These are phyloP conservation scores for Trichogramma evanescens DNA, from an alignment of 2,888 invertebrate genomes.

Conservation along the genomic window DNA sequence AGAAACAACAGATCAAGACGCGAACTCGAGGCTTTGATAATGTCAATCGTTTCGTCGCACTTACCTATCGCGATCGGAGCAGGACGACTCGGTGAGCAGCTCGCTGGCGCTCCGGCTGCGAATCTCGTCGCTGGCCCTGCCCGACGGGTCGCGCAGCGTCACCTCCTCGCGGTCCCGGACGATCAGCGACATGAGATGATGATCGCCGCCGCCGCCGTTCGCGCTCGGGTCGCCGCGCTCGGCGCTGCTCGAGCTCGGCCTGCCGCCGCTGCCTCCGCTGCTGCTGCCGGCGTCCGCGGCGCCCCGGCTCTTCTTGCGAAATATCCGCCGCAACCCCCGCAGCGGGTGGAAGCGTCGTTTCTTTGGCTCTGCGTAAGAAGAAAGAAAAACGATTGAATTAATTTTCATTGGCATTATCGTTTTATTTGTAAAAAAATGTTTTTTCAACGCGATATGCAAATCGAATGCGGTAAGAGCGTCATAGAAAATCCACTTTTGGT, in stretches of 20 bases:
- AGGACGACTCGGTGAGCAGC: slow-evolving; percentile 53
- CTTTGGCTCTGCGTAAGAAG: slow-evolving; percentile 45
- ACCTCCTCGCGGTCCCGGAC: slow-evolving; percentile 44
- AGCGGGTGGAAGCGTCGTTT: slow-evolving; percentile 60
- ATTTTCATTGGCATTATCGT: too few relatives aligned
- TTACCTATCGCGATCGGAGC: slow-evolving; percentile 39
- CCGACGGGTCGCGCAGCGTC: slow-evolving; percentile 50
- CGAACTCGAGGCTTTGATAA: too few relatives aligned
- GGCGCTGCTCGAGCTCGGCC: slow-evolving; percentile 29
- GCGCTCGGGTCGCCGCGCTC: slow-evolving; percentile 23
- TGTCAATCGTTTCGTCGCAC: not conserved
- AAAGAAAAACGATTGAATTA: not conserved
- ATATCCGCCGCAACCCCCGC: slow-evolving; percentile 64
- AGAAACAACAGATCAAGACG: not conserved
- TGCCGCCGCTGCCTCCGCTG: slow-evolving; percentile 51
- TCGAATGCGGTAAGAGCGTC: too few relatives aligned
- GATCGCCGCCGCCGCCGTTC: slow-evolving; percentile 17
- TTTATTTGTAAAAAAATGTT: too few relatives aligned
- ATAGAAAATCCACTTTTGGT: too few relatives aligned
- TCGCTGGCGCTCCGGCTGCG: slow-evolving; percentile 62
- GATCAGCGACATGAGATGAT: slow-evolving; percentile 24
- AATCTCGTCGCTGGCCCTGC: slow-evolving; percentile 39
- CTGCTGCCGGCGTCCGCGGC: slow-evolving; percentile 55
- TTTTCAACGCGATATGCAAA: too few relatives aligned
- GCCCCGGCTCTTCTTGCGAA: slow-evolving; percentile 56